These are phyloP conservation scores for Syrmaticus mikado DNA, from an alignment of 2,113 vertebrate genomes.

Conservation along the genomic window DNA sequence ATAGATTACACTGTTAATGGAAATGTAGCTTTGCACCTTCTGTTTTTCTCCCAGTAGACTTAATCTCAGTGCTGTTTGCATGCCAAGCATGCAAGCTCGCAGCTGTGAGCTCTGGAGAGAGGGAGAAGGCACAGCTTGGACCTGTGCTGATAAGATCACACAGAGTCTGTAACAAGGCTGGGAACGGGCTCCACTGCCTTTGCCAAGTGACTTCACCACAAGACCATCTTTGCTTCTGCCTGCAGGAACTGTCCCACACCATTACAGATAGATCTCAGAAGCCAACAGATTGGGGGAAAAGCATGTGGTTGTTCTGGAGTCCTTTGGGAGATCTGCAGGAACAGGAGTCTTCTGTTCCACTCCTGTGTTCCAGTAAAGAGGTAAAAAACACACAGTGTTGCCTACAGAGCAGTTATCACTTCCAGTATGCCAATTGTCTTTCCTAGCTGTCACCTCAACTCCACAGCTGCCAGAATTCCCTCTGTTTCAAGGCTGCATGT, in stretches of 20 bases:
- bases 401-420: background rate
- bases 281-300: background rate
- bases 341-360: background rate
- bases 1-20: conserved; percentile 37
- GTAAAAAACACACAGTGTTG: background rate
- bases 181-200: background rate
- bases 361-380: background rate
- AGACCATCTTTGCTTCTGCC: background rate
- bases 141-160: background rate
- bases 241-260: background rate
- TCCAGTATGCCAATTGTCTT: background rate
- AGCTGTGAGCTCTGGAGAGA: background rate
- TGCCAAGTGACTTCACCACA: conserved; percentile 15
- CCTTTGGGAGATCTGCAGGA: background rate
- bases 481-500: background rate
- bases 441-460: background rate
- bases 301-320: background rate
- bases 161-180: background rate
- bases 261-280: background rate
- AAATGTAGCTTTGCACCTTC: conserved; percentile 45
- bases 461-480: background rate
- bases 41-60: conserved; percentile 45
- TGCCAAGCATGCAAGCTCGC: conserved; percentile 12
- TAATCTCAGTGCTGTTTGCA: conserved; percentile 21
- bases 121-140: conserved; percentile 2